Evolutionary conservation across 2,113 vertebrate species (phyloP).

Genomic region (Phycodurus eques): DNA sequence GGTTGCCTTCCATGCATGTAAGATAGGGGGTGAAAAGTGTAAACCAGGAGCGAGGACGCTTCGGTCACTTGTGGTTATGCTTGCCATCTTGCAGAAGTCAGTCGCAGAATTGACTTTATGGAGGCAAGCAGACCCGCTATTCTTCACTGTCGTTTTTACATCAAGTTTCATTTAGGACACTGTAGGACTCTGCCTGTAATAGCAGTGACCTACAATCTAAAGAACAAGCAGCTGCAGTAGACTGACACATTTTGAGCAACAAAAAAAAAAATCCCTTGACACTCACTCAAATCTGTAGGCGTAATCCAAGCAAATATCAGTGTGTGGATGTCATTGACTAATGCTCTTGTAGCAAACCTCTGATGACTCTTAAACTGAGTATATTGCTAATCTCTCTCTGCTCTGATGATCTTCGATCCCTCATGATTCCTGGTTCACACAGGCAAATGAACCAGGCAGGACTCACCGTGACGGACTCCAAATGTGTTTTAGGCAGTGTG

Average conservation of each 20-base stretch:
- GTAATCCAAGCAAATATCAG: slow-evolving; percentile 45
- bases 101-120: slow-evolving; percentile 20
- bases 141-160: background rate
- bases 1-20: slow-evolving; percentile 13
- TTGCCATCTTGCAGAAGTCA: slow-evolving; percentile 35
- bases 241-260: slow-evolving; percentile 50
- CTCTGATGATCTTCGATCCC: slow-evolving; percentile 45
- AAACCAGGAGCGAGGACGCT: slow-evolving; percentile 33
- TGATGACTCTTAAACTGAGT: slow-evolving; percentile 47
- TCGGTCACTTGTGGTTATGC: slow-evolving; percentile 38
- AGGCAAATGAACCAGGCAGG: background rate
- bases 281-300: slow-evolving; percentile 45
- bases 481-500: slow-evolving; percentile 1
- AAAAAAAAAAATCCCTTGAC: slow-evolving; percentile 46
- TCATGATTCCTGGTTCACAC: slow-evolving; percentile 44
- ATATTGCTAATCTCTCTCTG: slow-evolving; percentile 52
- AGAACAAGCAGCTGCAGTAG: slow-evolving; percentile 13
- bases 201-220: slow-evolving; percentile 33
- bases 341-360: slow-evolving; percentile 44
- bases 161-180: slow-evolving; percentile 45
- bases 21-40: background rate
- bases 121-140: slow-evolving; percentile 23
- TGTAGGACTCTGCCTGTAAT: slow-evolving; percentile 28
- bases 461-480: slow-evolving; percentile 9
- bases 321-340: slow-evolving; percentile 43